phyloP scores from a whole-genome alignment of 2,797 vertebrate genomes.

The Myotis findleyi region DNA sequence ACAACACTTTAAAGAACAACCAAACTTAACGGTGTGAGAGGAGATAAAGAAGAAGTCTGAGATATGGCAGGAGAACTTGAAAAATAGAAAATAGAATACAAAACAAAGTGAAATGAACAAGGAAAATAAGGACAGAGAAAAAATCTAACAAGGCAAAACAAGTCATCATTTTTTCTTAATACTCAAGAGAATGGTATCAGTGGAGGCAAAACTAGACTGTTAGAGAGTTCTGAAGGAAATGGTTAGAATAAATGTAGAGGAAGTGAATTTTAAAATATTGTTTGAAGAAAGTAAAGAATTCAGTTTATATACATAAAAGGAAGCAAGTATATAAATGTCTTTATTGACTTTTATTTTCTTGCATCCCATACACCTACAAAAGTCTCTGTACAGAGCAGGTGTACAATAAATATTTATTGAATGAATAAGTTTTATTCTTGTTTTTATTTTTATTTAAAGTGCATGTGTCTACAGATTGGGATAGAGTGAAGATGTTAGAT shows the following conservation, averaged over 20 bases:
- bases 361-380: neutral
- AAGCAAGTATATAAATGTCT: neutral
- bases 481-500: neutral
- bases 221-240: neutral
- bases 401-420: neutral
- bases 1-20: neutral
- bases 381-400: neutral
- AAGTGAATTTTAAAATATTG: neutral
- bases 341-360: neutral
- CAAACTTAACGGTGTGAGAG: neutral
- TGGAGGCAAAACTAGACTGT: neutral
- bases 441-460: constrained; percentile 21
- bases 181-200: neutral
- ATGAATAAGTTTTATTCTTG: neutral
- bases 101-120: neutral
- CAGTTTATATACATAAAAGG: neutral
- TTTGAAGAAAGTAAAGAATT: constrained; percentile 18
- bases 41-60: neutral
- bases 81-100: neutral
- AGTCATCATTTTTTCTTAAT: neutral
- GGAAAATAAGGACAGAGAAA: neutral
- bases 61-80: neutral
- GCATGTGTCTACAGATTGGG: neutral
- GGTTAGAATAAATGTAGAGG: neutral
- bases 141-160: neutral